phyloP scores from a whole-genome alignment of 2,888 invertebrate genomes.

The Phymatocera aterrima region DNA sequence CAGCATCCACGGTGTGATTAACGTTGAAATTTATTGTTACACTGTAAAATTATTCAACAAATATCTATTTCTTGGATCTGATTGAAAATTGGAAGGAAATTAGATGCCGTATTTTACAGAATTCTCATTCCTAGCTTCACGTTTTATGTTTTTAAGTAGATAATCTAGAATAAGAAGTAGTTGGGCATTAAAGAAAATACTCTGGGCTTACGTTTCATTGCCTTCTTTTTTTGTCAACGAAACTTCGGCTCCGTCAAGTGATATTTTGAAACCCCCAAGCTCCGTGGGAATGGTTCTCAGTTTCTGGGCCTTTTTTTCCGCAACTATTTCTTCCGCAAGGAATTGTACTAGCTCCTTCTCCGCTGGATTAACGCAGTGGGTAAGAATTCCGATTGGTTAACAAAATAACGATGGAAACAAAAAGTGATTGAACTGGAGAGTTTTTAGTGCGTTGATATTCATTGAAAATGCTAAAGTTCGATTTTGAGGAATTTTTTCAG shows the following conservation, averaged over 20 bases:
- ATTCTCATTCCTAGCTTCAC: neutral
- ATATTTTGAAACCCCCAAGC: conserved; percentile 89
- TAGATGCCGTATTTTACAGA: neutral
- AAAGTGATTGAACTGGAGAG: neutral
- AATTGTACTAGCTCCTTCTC: conserved; percentile 94
- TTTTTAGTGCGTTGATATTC: no score
- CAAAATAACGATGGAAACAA: neutral
- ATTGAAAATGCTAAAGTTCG: conserved; percentile 33
- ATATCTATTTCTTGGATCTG: no score
- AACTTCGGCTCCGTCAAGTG: conserved; percentile 89
- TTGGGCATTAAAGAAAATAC: conserved; percentile 8
- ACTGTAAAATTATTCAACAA: conserved; percentile 73
- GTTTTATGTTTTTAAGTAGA: neutral
- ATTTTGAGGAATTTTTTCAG: conserved; percentile 27
- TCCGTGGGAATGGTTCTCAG: conserved; percentile 84
- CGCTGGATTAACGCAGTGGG: conserved; percentile 76
- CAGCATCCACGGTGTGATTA: conserved; percentile 95
- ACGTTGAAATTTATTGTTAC: conserved; percentile 91
- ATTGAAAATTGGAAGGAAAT: no score
- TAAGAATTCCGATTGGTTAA: conserved; percentile 51
- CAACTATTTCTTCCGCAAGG: conserved; percentile 93
- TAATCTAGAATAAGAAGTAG: neutral
- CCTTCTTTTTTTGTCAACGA: conserved; percentile 84
- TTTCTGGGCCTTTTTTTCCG: conserved; percentile 91
- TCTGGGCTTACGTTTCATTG: conserved; percentile 84